A percentile compares a stretch with the other conserved stretches of the same genome.
Evolutionary conservation across 2,113 vertebrate genomes (phyloP).

Genomic region (Cephalopterus ornatus): DNA sequence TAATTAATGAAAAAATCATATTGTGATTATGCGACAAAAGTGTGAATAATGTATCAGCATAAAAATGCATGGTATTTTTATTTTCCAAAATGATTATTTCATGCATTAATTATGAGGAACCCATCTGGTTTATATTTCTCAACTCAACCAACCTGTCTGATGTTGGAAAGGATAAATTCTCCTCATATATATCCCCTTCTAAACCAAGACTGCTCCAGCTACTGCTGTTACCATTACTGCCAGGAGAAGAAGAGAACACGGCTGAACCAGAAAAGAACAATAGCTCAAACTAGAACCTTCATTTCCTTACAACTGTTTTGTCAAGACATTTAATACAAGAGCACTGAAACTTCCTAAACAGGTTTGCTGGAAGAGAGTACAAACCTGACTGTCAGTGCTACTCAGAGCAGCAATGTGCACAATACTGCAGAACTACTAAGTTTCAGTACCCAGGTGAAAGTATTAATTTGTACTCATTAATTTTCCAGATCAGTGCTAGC

Average conservation of each 20-base stretch:
- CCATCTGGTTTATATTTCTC: constrained; percentile 68
- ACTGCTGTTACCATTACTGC: constrained; percentile 99
- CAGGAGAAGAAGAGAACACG: constrained; percentile 85
- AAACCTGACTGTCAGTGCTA: not conserved
- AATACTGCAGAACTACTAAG: not conserved
- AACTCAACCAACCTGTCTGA: constrained; percentile 94
- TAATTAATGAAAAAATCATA: constrained; percentile 66
- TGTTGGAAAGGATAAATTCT: constrained; percentile 95
- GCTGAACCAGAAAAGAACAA: constrained; percentile 77
- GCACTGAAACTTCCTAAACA: not conserved
- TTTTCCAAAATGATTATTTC: constrained; percentile 73
- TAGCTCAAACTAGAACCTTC: constrained; percentile 46
- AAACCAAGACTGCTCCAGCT: constrained; percentile 99
- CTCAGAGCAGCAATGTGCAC: not conserved
- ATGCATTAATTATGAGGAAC: constrained; percentile 81
- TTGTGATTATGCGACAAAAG: constrained; percentile 56
- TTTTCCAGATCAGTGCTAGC: not conserved
- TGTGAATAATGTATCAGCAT: constrained; percentile 39
- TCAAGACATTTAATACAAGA: not conserved
- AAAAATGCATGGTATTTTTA: constrained; percentile 44
- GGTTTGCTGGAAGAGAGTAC: not conserved
- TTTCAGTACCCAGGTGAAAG: not conserved
- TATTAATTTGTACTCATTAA: not conserved
- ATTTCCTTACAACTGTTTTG: constrained; percentile 43
- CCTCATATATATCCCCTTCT: constrained; percentile 97